Conservation (phyloP, 1,140 invertebrate species). For the Cotesia typhae region DNA sequence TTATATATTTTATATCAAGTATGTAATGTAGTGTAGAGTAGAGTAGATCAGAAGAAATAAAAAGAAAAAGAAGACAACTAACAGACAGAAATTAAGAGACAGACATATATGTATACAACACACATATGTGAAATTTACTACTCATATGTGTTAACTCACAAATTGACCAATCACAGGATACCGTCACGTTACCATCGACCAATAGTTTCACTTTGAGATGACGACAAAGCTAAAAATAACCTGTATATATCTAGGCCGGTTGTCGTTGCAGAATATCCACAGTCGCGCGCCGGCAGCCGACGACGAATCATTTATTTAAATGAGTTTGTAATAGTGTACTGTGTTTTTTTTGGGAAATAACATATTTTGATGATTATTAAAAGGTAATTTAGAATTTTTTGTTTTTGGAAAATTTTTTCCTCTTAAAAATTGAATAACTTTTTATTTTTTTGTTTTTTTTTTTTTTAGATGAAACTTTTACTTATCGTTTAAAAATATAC, state of each 20-base stretch:
- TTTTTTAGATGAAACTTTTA: not conserved
- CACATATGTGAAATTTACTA: conserved; percentile 13
- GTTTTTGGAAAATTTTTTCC: too few species aligned
- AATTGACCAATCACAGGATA: conserved; percentile 41
- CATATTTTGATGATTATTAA: too few species aligned
- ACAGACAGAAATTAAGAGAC: conserved; percentile 30
- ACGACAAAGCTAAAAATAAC: conserved; percentile 59
- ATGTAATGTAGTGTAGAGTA: conserved; percentile 12
- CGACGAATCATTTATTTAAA: conserved; percentile 22
- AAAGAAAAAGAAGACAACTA: conserved; percentile 6
- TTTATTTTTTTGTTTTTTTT: not conserved
- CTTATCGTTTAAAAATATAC: not conserved
- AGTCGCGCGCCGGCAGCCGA: conserved; percentile 61
- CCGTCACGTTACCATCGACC: conserved; percentile 43
- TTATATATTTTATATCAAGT: conserved; percentile 12
- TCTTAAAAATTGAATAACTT: too few species aligned
- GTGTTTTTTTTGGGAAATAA: too few species aligned
- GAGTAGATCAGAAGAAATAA: conserved; percentile 1
- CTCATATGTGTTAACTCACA: conserved; percentile 36
- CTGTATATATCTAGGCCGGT: conserved; percentile 60
- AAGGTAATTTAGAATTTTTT: too few species aligned
- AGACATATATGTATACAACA: conserved; percentile 27
- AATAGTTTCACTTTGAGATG: conserved; percentile 44
- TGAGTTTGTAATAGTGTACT: too few species aligned
- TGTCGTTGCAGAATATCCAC: conserved; percentile 53